These are phyloP conservation scores for Tachina grossa DNA, from an alignment of 2,888 invertebrate species.

Conservation along the genomic window DNA sequence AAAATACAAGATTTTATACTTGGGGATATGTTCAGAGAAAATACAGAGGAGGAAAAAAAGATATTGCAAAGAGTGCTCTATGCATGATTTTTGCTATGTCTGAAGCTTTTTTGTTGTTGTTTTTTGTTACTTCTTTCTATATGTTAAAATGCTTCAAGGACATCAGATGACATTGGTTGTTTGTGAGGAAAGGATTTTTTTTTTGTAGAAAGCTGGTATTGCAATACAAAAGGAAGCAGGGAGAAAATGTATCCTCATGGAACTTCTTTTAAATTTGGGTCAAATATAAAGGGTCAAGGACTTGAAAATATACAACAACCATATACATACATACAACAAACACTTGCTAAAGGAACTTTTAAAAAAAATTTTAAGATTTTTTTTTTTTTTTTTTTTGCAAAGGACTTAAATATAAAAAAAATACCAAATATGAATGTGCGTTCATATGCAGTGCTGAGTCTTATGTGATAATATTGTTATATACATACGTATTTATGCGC, in stretches of 20 bases:
- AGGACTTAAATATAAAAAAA: slow-evolving; percentile 4
- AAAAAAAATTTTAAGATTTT: background rate
- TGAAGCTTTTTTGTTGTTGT: slow-evolving; percentile 31
- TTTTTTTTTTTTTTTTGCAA: background rate
- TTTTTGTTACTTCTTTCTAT: slow-evolving; percentile 39
- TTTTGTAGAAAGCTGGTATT: slow-evolving; percentile 24
- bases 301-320: slow-evolving; percentile 19
- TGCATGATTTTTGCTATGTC: slow-evolving; percentile 63
- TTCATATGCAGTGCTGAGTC: background rate
- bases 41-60: slow-evolving; percentile 41
- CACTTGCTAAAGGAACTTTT: slow-evolving; percentile 9
- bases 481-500: background rate
- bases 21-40: slow-evolving; percentile 66
- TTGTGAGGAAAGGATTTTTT: slow-evolving; percentile 35
- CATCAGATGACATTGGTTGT: slow-evolving; percentile 69
- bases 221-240: slow-evolving; percentile 45
- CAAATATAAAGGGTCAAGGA: slow-evolving; percentile 65
- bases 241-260: slow-evolving; percentile 8
- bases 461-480: background rate
- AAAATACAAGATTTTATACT: slow-evolving; percentile 70
- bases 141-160: slow-evolving; percentile 61
- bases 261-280: slow-evolving; percentile 59
- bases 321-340: background rate
- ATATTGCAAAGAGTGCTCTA: slow-evolving; percentile 55
- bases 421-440: background rate